Evolutionary conservation across 2,797 vertebrate species (phyloP).

Genomic region (Nannoperca obscura): DNA sequence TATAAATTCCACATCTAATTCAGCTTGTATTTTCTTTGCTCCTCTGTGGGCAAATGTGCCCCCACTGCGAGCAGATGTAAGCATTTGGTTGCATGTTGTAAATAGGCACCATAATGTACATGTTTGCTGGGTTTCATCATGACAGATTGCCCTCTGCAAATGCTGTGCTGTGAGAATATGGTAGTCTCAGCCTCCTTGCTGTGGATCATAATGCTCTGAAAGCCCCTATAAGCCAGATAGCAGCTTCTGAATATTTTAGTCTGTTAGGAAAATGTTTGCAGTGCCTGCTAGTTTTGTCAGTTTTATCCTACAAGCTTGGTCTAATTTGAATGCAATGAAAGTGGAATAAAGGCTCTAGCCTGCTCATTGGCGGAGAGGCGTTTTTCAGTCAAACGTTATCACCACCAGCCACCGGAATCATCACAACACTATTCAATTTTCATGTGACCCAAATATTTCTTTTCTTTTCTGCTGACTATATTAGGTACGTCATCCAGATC

Average conservation of each 20-base stretch:
- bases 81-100: conserved; percentile 58
- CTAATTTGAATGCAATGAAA: conserved; percentile 53
- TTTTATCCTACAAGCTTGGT: conserved; percentile 60
- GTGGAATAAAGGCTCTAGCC: conserved; percentile 30
- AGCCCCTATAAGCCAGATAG: conserved; percentile 68
- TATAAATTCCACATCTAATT: conserved; percentile 15
- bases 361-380: conserved; percentile 23
- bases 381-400: conserved; percentile 16
- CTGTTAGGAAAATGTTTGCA: conserved; percentile 70
- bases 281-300: conserved; percentile 60
- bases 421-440: conserved; percentile 68
- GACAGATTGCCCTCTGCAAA: conserved; percentile 67
- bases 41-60: conserved; percentile 31
- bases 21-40: conserved; percentile 24
- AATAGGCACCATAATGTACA: conserved; percentile 64
- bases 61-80: conserved; percentile 60
- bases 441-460: conserved; percentile 79
- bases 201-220: conserved; percentile 66
- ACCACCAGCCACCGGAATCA: conserved; percentile 49
- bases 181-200: conserved; percentile 46
- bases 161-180: conserved; percentile 33
- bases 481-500: conserved; percentile 49
- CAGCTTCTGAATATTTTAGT: conserved; percentile 78
- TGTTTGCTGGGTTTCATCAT: conserved; percentile 62
- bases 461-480: conserved; percentile 63